phyloP scores from a whole-genome alignment of 2,113 vertebrate species.

The Rhabdomys dilectus region DNA sequence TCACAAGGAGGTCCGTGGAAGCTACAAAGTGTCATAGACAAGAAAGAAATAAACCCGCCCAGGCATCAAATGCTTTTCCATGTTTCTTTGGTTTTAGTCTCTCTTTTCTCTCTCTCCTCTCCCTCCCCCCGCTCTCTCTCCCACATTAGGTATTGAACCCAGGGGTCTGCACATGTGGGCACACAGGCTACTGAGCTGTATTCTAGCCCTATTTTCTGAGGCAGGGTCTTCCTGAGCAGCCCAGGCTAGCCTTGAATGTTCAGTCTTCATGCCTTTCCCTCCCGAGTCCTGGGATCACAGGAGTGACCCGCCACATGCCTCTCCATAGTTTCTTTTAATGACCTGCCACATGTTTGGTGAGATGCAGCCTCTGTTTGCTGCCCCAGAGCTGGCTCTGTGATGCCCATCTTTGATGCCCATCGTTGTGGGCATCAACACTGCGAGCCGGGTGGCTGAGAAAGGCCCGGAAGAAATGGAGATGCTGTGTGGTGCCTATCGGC shows the following conservation, averaged over 20 bases:
- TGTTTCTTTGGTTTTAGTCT: not conserved
- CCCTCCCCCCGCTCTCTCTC: accelerated
- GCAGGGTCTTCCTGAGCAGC: not conserved
- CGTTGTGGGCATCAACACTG: too few species aligned
- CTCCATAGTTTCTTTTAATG: not conserved
- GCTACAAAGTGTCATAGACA: not conserved
- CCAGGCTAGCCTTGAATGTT: not conserved
- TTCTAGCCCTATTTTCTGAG: not conserved
- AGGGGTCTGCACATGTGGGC: not conserved
- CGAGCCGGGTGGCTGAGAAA: not conserved
- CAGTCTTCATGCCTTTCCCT: not conserved
- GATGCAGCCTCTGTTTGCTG: not conserved
- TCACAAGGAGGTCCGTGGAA: not conserved
- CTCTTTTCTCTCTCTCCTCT: not conserved
- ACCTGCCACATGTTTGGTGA: not conserved
- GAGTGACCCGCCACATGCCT: not conserved
- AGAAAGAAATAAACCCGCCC: slow-evolving; percentile 25
- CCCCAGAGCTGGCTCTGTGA: not conserved
- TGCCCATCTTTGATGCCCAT: not conserved
- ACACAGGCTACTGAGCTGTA: too few species aligned
- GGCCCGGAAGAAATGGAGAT: accelerated
- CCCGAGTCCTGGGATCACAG: not conserved
- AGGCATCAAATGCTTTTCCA: not conserved
- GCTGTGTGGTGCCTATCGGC: accelerated
- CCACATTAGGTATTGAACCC: not conserved